Evolutionary conservation across 1,140 invertebrate genomes (phyloP), one percentile per base, ranked within the genome.

Genomic region (Helicoverpa zea): DNA sequence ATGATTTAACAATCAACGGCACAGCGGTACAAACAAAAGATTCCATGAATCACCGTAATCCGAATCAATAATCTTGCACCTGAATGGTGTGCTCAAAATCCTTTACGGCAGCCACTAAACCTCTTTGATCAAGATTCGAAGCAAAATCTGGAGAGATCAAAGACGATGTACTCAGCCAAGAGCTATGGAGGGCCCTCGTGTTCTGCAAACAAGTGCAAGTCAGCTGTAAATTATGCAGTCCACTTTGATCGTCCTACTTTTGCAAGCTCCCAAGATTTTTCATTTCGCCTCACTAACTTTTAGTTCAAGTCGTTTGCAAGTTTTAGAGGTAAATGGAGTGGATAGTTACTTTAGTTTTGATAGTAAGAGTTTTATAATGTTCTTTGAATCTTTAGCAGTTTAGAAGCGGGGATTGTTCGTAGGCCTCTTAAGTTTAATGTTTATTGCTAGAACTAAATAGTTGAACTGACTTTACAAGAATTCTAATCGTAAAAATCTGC

Each of bases 131-230:
- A 61, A 61, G 56, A 75, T 56, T 30, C 58, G 35, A 58, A 23
- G 56, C 43, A 47, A 75, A 61, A 63, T 75, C 73, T 54, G 66
- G 18, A 18, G 47, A 73, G 51, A 56, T 73, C 70, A 73, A 61
- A 61, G 73, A 47, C 14, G 49, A 59, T 70, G 16, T 70, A 52
- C 43, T 29, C 35, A 61, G 56, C 58, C 13, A 75, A 63, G 73
- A 61, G 43, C 35, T 73, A 4, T 43, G n/a, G 35, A 75, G 73
- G 11, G 73, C 58, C 7, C 66, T 75, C 47, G 58, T 75, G 73
- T 30, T 63, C 49, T 75, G 30, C 56, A 13, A 70, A 70, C 66
- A 75, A 75, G 47, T 75, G 73, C 73, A 75, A 75, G 73, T 75
- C 73, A 61, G 73, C 73, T 49, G 58, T 75, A 16, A 75, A 75